Evolutionary conservation across 2,113 vertebrate genomes (phyloP), one percentile per base, ranked within the genome.

Genomic region (Cinclus mexicanus): DNA sequence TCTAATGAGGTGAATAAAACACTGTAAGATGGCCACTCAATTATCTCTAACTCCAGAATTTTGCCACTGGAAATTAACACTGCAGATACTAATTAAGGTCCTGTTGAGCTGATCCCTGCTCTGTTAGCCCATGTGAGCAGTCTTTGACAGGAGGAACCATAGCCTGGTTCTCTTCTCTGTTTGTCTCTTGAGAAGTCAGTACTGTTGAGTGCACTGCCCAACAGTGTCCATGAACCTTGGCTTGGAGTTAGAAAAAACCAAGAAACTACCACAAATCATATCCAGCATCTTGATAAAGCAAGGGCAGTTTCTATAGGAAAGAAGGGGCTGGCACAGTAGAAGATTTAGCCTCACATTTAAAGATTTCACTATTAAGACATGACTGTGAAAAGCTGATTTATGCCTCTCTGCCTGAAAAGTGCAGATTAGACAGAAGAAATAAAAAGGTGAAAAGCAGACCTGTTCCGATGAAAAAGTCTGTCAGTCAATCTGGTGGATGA

Each of bases 261-360:
- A 75, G 65, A 74, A 80, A 24, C 64, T 47, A 6, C 14, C 21
- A 50, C 67, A 26, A 49, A 17, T 60, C 26, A 16, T 67, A 57
- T 74, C 50, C n/a, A 85, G 20, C 47, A 44, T 57, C 46, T 76
- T 79, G 29, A 69, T 47, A 46, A 31, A 59, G 35, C 55, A 52
- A 72, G 59, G 21, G 47, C 17, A n/a, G 14, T 67, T 80, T 65
- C 29, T 53, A 13, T 59, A 37, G 29, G 47, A 68, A 31, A 60
- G 52, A 24, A 5, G 4, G 23, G 10, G 25, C 10, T 7, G 61
- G 41, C 7, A 1, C 1, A 0, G n/a, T 7, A 42, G 33, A 53
- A 86, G 35, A 19, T 26, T 23, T 0, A 67, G 28, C 33, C n/a
- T 91, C 69, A 12, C 10, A 22, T 87, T 75, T 67, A 82, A 79